phyloP scores from a whole-genome alignment of 2,888 invertebrate species.

The Tetanocera ferruginea region DNA sequence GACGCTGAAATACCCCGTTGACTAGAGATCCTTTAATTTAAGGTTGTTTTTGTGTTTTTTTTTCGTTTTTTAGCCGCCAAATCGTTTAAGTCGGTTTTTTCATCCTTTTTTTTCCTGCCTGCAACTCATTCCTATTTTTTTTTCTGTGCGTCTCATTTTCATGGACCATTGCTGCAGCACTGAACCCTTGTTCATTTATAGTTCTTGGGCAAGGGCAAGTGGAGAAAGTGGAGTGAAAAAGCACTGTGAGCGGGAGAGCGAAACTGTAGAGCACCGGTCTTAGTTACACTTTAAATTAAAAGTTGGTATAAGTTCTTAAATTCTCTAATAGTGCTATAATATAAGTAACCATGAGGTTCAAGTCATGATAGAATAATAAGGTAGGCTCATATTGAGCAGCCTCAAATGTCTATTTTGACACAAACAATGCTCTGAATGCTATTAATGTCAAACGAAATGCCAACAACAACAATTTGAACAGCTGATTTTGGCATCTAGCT shows the following conservation, averaged over 20 bases:
- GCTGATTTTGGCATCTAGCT: too few species aligned
- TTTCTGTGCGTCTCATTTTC: conserved; percentile 29
- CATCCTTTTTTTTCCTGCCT: not conserved
- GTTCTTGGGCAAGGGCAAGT: not conserved
- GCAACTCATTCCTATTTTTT: not conserved
- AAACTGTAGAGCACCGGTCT: not conserved
- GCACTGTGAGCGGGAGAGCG: not conserved
- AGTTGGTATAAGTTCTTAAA: not conserved
- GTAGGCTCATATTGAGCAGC: too few species aligned
- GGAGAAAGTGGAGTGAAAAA: not conserved
- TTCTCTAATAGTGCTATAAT: too few species aligned
- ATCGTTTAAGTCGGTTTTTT: not conserved
- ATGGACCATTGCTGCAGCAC: conserved; percentile 37
- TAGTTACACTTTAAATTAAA: not conserved
- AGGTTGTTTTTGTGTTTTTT: not conserved
- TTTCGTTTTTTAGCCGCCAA: conserved; percentile 3
- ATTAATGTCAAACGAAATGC: too few species aligned
- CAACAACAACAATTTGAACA: too few species aligned
- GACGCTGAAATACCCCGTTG: not conserved
- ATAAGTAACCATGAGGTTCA: too few species aligned
- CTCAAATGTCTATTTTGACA: too few species aligned
- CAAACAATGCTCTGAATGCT: too few species aligned
- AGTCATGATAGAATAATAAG: too few species aligned
- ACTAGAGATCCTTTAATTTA: not conserved
- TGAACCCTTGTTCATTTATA: conserved; percentile 3